phyloP scores from a whole-genome alignment of 2,888 invertebrate species.

The Spodoptera littoralis region DNA sequence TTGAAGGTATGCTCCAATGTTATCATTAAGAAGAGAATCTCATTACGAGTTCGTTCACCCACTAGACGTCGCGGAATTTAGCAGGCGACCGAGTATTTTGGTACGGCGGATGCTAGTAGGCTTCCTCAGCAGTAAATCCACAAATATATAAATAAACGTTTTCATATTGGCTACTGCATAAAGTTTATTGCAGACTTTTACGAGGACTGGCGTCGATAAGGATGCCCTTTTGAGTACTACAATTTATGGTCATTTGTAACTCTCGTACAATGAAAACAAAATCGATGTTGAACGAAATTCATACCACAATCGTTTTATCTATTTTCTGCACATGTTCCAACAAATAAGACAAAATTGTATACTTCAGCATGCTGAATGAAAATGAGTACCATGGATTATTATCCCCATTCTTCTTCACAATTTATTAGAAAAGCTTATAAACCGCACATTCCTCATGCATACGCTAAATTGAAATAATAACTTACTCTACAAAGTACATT shows the following conservation, averaged over 20 bases:
- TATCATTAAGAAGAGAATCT: conserved; percentile 68
- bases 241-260: conserved; percentile 43
- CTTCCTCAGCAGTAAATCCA: conserved; percentile 82
- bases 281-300: conserved; percentile 5
- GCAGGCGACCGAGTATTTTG: conserved; percentile 80
- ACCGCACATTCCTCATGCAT: conserved; percentile 36
- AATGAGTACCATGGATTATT: no score
- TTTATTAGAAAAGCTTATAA: conserved; percentile 42
- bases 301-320: background rate
- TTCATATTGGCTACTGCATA: conserved; percentile 69
- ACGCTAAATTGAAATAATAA: conserved; percentile 34
- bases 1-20: conserved; percentile 57
- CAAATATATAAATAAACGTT: conserved; percentile 80
- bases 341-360: no score
- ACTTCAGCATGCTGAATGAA: no score
- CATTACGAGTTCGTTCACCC: conserved; percentile 81
- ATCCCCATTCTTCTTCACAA: background rate
- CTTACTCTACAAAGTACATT: conserved; percentile 11
- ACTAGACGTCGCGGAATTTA: conserved; percentile 87
- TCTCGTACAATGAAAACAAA: conserved; percentile 17
- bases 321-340: no score
- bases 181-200: conserved; percentile 70
- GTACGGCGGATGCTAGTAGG: conserved; percentile 81
- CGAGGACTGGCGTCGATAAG: conserved; percentile 70
- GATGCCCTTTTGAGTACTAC: conserved; percentile 65